Base-by-base conservation (phyloP, 1,140 invertebrate genomes). In the Bicyclus anynana region DNA sequence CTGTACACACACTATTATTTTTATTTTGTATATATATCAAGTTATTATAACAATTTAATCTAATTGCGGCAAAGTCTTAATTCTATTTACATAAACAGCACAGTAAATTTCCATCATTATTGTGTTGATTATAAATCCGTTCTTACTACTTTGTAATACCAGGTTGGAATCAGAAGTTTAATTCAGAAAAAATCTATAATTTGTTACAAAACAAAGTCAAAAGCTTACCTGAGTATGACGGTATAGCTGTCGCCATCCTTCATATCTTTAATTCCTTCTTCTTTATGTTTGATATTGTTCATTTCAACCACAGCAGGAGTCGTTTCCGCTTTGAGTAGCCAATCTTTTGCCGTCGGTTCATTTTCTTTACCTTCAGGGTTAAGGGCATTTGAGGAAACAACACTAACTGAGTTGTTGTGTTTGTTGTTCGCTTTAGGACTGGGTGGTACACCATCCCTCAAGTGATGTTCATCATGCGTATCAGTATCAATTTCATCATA, bases 401-500 rank as follows among this genome's bases (percentile, higher is more conserved):
- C 86, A 26, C 86, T 89, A 7, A 90, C 80, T 0, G 76, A 80
- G 38, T 83, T 82, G 33, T 81, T 87, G 5, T 87, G 78, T 13
- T 84, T 76, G 42, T 84, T 88, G 17, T 67, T 71, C 23, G 74
- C 75, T 46, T 89, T 87, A 0, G 84, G 83, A 77, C 81, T 89
- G 21, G 70, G 80, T 14, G 69, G 82, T 14, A 69, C 77, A 17
- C 82, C 82, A 23, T 90, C 88, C 23, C 86, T 72, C 17, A 89
- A 59, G 72, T 91, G 90, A 49, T 91, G 89, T 57, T 91, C 90
- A 52, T 91, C 92, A 75, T 93, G 92, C 51, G 90, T 92, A 55
- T 94, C 93, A 13, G 92, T 91, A 1, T 93, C 92, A 5, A 94
- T 94, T 81, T 94, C 94, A 65, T 94, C 94, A 69, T 96, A 96